Evolutionary conservation across 2,888 invertebrate genomes (phyloP).

Genomic region (Agrotis clavis): DNA sequence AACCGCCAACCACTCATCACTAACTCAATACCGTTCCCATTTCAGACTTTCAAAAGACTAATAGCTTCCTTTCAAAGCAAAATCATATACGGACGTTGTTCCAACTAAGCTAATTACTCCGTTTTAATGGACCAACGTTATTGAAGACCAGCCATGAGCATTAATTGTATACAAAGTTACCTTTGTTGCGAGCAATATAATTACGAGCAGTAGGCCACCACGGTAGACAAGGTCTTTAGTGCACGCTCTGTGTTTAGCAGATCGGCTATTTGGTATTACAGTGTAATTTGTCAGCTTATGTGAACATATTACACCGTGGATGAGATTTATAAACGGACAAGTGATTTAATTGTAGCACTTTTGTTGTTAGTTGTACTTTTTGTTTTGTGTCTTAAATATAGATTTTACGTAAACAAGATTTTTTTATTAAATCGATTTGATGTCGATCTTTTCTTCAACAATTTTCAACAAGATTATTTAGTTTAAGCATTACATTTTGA

Average conservation of each 20-base stretch:
- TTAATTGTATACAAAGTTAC: conserved; percentile 77
- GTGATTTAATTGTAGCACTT: conserved; percentile 8
- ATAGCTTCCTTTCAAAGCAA: conserved; percentile 26
- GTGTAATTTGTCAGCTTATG: conserved; percentile 15
- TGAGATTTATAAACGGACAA: background rate
- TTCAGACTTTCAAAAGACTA: conserved; percentile 31
- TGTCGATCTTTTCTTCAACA: no score
- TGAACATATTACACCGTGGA: conserved; percentile 2
- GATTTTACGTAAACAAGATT: no score
- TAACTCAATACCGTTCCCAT: conserved; percentile 25
- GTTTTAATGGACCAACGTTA: conserved; percentile 50
- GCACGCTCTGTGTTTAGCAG: conserved; percentile 72
- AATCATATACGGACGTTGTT: conserved; percentile 30
- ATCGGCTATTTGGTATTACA: conserved; percentile 47
- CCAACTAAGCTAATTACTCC: conserved; percentile 49
- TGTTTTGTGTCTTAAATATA: no score
- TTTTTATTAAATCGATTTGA: no score
- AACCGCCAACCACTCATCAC: background rate
- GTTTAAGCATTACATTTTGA: no score
- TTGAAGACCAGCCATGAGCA: conserved; percentile 47
- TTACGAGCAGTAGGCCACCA: conserved; percentile 78
- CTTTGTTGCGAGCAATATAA: conserved; percentile 82
- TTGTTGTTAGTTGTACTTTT: conserved; percentile 13
- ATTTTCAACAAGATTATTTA: no score
- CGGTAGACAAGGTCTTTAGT: conserved; percentile 77